Evolutionary conservation across 64 coral and sea anemone species (phyloP).

Genomic region (Acropora yongei): DNA sequence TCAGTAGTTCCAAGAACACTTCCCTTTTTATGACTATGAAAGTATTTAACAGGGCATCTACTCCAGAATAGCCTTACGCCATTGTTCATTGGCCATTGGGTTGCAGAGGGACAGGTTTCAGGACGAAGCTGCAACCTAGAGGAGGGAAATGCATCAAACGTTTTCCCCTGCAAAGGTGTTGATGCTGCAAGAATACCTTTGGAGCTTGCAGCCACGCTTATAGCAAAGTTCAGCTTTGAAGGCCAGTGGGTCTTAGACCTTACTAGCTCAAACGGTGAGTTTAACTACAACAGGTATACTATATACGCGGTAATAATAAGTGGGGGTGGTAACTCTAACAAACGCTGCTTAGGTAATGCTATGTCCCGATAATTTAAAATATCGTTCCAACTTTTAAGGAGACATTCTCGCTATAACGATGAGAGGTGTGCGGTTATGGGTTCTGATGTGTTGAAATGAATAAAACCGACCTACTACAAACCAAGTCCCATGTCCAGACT

Average conservation of each 20-base stretch:
- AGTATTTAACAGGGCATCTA: background rate
- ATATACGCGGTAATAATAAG: background rate
- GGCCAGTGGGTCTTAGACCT: constrained; percentile 45
- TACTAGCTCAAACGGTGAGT: constrained; percentile 26
- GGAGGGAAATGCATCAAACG: background rate
- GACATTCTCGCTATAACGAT: background rate
- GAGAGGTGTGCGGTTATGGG: background rate
- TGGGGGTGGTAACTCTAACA: background rate
- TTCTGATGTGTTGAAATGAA: background rate
- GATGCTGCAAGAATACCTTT: background rate
- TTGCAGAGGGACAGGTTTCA: background rate
- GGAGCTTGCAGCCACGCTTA: background rate
- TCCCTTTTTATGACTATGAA: background rate
- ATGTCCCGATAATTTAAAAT: background rate
- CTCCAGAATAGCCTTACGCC: constrained; percentile 4
- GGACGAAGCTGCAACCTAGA: background rate
- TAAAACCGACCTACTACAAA: constrained; percentile 9
- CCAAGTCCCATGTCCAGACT: no score
- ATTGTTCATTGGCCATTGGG: constrained; percentile 16
- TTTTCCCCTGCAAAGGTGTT: background rate
- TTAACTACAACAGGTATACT: background rate
- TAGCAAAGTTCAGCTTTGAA: constrained; percentile 25
- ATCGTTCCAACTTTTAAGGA: background rate
- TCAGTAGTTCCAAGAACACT: background rate
- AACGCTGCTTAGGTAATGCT: background rate